Evolutionary conservation across 2,113 vertebrate species (phyloP).

Genomic region (Hippoglossus stenolepis): DNA sequence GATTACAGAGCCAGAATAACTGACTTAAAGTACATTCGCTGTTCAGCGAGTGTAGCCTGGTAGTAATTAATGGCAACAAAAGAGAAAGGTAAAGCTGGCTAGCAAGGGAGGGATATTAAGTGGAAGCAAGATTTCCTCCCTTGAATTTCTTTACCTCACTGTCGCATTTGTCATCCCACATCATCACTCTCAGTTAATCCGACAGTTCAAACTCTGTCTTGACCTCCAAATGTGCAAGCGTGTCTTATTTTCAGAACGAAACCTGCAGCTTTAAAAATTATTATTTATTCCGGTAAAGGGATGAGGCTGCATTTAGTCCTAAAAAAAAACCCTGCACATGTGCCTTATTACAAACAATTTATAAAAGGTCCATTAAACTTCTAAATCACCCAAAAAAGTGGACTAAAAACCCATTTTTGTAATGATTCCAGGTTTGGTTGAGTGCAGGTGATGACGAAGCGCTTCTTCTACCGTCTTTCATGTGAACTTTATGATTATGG

Average conservation of each 20-base stretch:
- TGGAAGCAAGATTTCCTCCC: conserved; percentile 7
- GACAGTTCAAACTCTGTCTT: conserved; percentile 35
- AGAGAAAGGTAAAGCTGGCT: neutral
- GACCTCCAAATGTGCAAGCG: conserved; percentile 19
- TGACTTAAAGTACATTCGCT: neutral
- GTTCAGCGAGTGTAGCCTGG: neutral
- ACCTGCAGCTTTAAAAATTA: conserved; percentile 9
- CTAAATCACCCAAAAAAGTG: neutral
- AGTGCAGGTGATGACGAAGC: conserved; percentile 59
- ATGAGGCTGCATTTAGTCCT: neutral
- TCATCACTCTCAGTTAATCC: conserved; percentile 11
- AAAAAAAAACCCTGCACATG: neutral
- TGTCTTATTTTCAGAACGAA: conserved; percentile 9
- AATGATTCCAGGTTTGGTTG: conserved; percentile 24
- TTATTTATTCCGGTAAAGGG: neutral
- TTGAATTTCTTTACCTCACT: neutral
- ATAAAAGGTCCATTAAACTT: neutral
- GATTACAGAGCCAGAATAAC: conserved; percentile 1
- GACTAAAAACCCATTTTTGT: neutral
- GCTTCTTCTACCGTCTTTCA: conserved; percentile 49
- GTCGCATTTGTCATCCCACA: neutral
- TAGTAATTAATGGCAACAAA: neutral
- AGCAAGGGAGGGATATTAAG: neutral
- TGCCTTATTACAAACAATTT: neutral
- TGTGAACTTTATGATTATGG: conserved; percentile 66